phyloP scores from a whole-genome alignment of 2,797 vertebrate genomes.

The Catharus ustulatus region DNA sequence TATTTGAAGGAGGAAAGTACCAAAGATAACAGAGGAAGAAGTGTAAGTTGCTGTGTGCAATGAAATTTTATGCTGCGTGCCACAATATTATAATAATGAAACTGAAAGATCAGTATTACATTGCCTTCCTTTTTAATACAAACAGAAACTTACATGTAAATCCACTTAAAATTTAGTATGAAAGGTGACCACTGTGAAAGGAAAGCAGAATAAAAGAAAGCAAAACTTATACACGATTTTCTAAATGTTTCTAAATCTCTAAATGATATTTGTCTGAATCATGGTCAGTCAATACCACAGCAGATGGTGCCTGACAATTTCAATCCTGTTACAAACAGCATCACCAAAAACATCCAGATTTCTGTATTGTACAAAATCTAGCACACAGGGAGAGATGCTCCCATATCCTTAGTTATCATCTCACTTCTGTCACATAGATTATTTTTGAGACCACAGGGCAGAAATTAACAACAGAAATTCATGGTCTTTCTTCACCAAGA shows the following conservation, averaged over 20 bases:
- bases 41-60: background rate
- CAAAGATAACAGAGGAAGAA: background rate
- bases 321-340: background rate
- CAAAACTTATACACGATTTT: background rate
- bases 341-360: background rate
- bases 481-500: background rate
- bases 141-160: background rate
- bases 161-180: background rate
- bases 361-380: background rate
- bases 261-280: background rate
- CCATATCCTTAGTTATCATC: background rate
- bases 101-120: background rate
- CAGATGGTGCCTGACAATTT: conserved; percentile 44
- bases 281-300: background rate
- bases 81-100: background rate
- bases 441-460: background rate
- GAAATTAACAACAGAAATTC: background rate
- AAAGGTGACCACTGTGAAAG: background rate
- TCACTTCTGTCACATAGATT: background rate
- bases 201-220: background rate
- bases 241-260: background rate
- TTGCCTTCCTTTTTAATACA: background rate
- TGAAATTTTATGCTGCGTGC: background rate
- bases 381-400: background rate
- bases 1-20: background rate